These are phyloP conservation scores for Pyrrhosoma nymphula DNA, from an alignment of 2,888 invertebrate species.

Conservation along the genomic window DNA sequence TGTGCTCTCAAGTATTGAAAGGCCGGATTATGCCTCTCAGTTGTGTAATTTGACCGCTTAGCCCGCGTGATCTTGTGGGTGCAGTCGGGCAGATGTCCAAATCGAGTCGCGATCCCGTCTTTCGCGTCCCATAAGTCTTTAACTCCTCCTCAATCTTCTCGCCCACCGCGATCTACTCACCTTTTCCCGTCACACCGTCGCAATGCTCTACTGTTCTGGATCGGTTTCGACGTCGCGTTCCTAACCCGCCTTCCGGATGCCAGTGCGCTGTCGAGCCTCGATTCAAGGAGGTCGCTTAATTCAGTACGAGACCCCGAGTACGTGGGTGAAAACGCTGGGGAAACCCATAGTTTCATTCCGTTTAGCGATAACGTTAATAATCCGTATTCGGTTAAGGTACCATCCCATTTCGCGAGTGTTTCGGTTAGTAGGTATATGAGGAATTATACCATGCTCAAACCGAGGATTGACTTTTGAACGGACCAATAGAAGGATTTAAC, in stretches of 20 bases:
- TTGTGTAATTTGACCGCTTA: background rate
- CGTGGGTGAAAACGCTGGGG: background rate
- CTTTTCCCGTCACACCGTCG: background rate
- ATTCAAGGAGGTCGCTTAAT: slow-evolving; percentile 48
- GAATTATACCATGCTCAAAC: background rate
- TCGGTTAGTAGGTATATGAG: background rate
- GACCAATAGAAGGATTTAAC: background rate
- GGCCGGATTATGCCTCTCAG: background rate
- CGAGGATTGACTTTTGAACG: background rate
- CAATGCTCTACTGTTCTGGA: slow-evolving; percentile 31
- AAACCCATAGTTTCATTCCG: background rate
- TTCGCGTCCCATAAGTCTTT: slow-evolving; percentile 18
- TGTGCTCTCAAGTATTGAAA: background rate
- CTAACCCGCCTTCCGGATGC: slow-evolving; percentile 50
- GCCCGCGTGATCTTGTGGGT: background rate
- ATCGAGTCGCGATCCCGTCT: background rate
- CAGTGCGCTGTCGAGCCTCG: slow-evolving; percentile 19
- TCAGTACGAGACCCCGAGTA: background rate
- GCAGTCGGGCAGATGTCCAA: slow-evolving; percentile 32
- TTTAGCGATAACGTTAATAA: background rate
- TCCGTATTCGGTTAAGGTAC: background rate
- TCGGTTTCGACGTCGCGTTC: slow-evolving; percentile 31
- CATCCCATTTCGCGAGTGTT: background rate
- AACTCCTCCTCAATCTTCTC: background rate
- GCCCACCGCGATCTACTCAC: slow-evolving; percentile 1